phyloP scores from a whole-genome alignment of 2,888 invertebrate genomes.

The Ennomos erosarius region DNA sequence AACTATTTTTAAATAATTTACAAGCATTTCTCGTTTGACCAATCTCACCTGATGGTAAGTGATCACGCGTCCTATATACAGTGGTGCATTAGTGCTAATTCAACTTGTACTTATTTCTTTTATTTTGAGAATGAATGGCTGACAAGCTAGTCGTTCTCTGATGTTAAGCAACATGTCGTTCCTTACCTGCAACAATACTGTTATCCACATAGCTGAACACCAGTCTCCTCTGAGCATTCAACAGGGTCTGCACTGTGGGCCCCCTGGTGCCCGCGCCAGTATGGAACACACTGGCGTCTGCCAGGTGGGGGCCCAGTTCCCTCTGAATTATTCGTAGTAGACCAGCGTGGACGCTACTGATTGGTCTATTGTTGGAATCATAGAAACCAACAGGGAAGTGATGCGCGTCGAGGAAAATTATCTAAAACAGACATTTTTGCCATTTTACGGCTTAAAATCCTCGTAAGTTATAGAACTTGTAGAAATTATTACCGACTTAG shows the following conservation, averaged over 20 bases:
- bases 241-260: conserved; percentile 77
- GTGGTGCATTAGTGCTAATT: too few species aligned
- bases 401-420: conserved; percentile 93
- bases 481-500: too few species aligned
- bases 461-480: too few species aligned
- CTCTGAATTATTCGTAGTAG: conserved; percentile 82
- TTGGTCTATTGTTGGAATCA: conserved; percentile 70
- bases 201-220: conserved; percentile 85
- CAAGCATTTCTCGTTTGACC: too few species aligned
- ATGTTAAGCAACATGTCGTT: too few species aligned
- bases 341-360: conserved; percentile 79
- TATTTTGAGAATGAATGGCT: too few species aligned
- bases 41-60: too few species aligned
- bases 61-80: too few species aligned
- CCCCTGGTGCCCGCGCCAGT: conserved; percentile 69
- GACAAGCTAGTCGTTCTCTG: too few species aligned
- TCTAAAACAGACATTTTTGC: conserved; percentile 51
- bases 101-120: too few species aligned
- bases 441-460: too few species aligned
- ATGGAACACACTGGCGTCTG: conserved; percentile 70
- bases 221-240: conserved; percentile 76
- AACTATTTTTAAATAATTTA: too few species aligned
- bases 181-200: conserved; percentile 68
- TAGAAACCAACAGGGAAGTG: conserved; percentile 90
- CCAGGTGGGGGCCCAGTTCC: conserved; percentile 84